Conservation (phyloP, 2,797 vertebrate species). For the Hippocampus kuda region DNA sequence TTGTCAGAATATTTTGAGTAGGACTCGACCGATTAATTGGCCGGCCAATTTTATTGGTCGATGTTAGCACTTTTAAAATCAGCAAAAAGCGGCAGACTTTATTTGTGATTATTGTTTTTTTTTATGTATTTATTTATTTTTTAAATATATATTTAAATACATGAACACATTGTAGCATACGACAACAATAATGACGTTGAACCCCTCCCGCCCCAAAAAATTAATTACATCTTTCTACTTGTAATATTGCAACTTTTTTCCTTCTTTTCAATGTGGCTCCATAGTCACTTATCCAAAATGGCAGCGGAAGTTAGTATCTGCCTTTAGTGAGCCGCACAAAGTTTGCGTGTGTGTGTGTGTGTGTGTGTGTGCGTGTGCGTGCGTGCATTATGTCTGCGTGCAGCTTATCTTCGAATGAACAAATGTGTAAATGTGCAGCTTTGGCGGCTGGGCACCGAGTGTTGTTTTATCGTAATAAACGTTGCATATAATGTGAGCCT, state of each 20-base stretch:
- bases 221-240: background rate
- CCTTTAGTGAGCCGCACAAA: conserved; percentile 48
- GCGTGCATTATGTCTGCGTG: background rate
- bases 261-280: background rate
- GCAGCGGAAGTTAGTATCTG: conserved; percentile 30
- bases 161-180: too few species aligned
- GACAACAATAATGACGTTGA: too few species aligned
- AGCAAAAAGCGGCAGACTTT: too few species aligned
- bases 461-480: conserved; percentile 39
- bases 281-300: conserved; percentile 36
- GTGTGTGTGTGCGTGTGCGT: conserved; percentile 24
- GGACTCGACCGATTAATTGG: too few species aligned
- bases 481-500: conserved; percentile 49
- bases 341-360: conserved; percentile 29
- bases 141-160: too few species aligned
- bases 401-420: conserved; percentile 32
- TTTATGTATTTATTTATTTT: too few species aligned
- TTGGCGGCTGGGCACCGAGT: conserved; percentile 20
- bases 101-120: too few species aligned
- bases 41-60: too few species aligned
- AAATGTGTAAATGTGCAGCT: conserved; percentile 21
- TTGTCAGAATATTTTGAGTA: too few species aligned
- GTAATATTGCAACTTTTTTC: background rate
- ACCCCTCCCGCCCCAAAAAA: too few species aligned
- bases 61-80: too few species aligned